Evolutionary conservation across 2,888 invertebrate species (phyloP).

Genomic region (Drosophila colorata): DNA sequence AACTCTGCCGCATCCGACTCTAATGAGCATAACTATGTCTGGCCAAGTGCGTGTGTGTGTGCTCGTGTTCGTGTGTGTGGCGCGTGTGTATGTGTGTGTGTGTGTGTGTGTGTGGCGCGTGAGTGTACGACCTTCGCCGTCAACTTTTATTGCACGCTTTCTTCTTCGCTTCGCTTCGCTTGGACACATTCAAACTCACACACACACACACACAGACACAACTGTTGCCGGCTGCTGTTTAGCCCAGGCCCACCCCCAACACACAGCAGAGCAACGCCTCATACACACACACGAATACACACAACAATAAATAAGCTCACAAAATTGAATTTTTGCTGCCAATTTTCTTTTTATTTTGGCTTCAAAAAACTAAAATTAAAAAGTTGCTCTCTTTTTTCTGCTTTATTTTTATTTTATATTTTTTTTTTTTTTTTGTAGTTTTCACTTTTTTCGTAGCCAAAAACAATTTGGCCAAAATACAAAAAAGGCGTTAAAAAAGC

Average conservation of each 20-base stretch:
- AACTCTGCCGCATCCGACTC: not conserved
- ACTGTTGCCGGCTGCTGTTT: slow-evolving; percentile 54
- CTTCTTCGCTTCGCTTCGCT: slow-evolving; percentile 79
- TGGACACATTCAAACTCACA: slow-evolving; percentile 63
- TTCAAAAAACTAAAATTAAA: slow-evolving; percentile 38
- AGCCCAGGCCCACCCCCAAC: slow-evolving; percentile 28
- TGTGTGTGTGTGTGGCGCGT: slow-evolving; percentile 9
- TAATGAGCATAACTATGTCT: slow-evolving; percentile 20
- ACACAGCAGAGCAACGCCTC: slow-evolving; percentile 12
- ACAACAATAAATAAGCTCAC: slow-evolving; percentile 26
- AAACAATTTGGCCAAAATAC: slow-evolving; percentile 47
- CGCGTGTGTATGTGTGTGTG: slow-evolving; percentile 2
- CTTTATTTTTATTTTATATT: too few relatives aligned
- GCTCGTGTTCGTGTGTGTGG: not conserved
- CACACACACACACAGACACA: slow-evolving; percentile 26
- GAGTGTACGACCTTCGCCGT: slow-evolving; percentile 69
- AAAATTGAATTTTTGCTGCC: slow-evolving; percentile 52
- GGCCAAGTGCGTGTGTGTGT: slow-evolving; percentile 29
- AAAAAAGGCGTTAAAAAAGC: slow-evolving; percentile 21
- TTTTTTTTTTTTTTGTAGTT: slow-evolving; percentile 41
- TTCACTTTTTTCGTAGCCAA: slow-evolving; percentile 71
- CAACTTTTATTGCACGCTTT: slow-evolving; percentile 75
- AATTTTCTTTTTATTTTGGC: slow-evolving; percentile 61
- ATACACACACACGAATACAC: slow-evolving; percentile 5
- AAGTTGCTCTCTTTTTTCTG: slow-evolving; percentile 50